Percentiles rank a stretch among this genome's conserved stretches.
phyloP scores from a whole-genome alignment of 1,140 invertebrate genomes.

The Psix sp. region DNA sequence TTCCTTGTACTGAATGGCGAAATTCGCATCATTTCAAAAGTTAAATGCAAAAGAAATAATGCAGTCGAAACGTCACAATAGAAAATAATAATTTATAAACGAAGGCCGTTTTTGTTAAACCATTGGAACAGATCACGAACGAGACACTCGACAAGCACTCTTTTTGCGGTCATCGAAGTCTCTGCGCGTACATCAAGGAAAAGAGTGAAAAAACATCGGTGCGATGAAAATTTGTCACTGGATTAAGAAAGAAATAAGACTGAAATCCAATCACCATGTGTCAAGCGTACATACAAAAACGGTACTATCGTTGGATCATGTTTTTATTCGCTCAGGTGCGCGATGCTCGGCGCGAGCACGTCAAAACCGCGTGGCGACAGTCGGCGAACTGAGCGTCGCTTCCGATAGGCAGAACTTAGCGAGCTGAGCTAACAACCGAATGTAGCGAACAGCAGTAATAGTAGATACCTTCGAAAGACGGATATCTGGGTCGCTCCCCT shows the following conservation, averaged over 20 bases:
- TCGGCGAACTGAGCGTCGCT: conserved; percentile 68
- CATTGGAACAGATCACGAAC: conserved; percentile 20
- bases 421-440: conserved; percentile 38
- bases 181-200: conserved; percentile 27
- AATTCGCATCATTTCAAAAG: no score
- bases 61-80: no score
- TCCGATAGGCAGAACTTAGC: conserved; percentile 63
- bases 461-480: conserved; percentile 69
- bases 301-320: conserved; percentile 50
- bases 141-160: neutral
- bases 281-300: conserved; percentile 7
- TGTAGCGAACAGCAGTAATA: conserved; percentile 63
- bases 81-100: no score
- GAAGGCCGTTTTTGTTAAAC: no score
- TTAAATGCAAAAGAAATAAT: no score
- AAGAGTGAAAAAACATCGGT: neutral
- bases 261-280: conserved; percentile 45
- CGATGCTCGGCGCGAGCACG: conserved; percentile 35
- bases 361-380: conserved; percentile 65
- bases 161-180: conserved; percentile 3
- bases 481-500: conserved; percentile 75
- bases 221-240: conserved; percentile 31
- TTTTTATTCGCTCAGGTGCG: conserved; percentile 44
- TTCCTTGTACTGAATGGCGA: no score
- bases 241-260: conserved; percentile 20